phyloP scores from a whole-genome alignment of 2,797 vertebrate species.

The Sebastes taczanowskii region DNA sequence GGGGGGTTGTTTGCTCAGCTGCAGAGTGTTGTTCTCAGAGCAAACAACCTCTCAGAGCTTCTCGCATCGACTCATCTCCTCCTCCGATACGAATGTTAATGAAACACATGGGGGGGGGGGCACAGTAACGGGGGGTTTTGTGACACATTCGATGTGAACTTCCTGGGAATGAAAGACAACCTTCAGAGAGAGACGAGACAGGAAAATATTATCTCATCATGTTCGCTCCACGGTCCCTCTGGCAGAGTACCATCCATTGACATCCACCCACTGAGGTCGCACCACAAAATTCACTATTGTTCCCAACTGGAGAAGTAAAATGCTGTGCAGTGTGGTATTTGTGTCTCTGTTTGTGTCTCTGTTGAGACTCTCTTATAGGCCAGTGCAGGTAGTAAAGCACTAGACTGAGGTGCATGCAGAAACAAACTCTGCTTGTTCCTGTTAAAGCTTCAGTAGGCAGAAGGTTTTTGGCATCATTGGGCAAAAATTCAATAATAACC shows the following conservation, averaged over 20 bases:
- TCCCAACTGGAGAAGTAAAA: not conserved
- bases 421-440: too few species aligned
- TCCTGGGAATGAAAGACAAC: slow-evolving; percentile 54
- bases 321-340: not conserved
- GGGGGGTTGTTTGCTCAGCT: slow-evolving; percentile 69
- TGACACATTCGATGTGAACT: slow-evolving; percentile 11
- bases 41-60: slow-evolving; percentile 41
- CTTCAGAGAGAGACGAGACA: slow-evolving; percentile 54
- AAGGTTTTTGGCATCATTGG: too few species aligned
- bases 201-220: slow-evolving; percentile 77
- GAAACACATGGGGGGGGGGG: slow-evolving; percentile 15
- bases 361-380: not conserved
- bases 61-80: slow-evolving; percentile 32
- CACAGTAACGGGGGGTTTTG: slow-evolving; percentile 1
- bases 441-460: too few species aligned
- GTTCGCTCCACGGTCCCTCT: slow-evolving; percentile 23
- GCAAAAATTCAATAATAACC: too few species aligned
- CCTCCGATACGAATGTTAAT: slow-evolving; percentile 44
- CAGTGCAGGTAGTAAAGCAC: not conserved
- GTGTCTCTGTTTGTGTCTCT: not conserved
- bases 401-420: not conserved
- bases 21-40: slow-evolving; percentile 40
- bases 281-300: slow-evolving; percentile 56
- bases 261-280: slow-evolving; percentile 39
- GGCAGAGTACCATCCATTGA: slow-evolving; percentile 50